Base-by-base conservation (phyloP, 2,113 vertebrate species). In the Eurypyga helias region DNA sequence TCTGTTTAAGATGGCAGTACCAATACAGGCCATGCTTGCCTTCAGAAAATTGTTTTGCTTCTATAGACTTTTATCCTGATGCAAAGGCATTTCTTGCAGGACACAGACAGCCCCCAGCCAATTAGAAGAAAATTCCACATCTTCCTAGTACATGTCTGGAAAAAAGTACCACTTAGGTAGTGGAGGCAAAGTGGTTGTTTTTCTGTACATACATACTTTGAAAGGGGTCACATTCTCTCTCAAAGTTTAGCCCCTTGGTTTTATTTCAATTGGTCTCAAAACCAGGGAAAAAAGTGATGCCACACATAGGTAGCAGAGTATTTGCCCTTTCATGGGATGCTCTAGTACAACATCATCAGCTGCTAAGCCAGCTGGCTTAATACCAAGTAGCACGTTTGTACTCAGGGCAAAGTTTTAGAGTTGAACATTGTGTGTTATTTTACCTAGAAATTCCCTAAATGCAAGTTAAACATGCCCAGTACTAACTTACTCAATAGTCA, bases 401-500 rank as follows among this genome's bases (percentile, higher is more conserved):
- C 92, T 95, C 45, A 81, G 65, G 28, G 72, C 57, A 52, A 93
- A 90, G 80, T 79, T 93, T 82, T 87, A 24, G 45, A 79, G 24
- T 71, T 51, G 66, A 91, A 90, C 78, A 93, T 67, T 48, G 6
- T 31, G 17, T 91, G 58, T 51, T 67, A 51, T 90, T 94, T 61
- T 54, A 95, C 33, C 26, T 95, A 94, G 51, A 93, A 82, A 65
- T 77, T 88, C 65, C 72, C 91, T 94, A 95, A 94, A 96, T 60
- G 88, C 33, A 92, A 96, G 78, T 96, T 94, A 96, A 96, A 93
- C 95, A 97, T 95, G 95, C 65, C 95, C 96, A 96, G 83, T 81
- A 94, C 86, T 89, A 96, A 98, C 99, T 99, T 98, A 99, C 99
- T 99, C 99, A 90, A 99, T 99, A 97, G 99, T 99, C 99, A 99